These are phyloP conservation scores for Drosophila cracens DNA, from an alignment of 2,888 invertebrate species.

Conservation along the genomic window DNA sequence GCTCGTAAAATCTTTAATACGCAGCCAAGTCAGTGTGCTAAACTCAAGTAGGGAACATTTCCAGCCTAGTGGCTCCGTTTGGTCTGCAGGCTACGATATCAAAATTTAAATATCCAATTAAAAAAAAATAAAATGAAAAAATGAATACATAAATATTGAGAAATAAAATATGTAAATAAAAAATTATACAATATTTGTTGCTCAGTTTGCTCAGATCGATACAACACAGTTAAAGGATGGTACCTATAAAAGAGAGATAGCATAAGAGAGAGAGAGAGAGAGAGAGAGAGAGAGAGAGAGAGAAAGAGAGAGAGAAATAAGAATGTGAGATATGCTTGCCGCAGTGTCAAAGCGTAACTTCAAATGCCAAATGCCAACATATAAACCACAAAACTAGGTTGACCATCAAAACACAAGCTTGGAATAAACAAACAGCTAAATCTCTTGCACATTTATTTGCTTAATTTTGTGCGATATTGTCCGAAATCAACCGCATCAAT, in stretches of 20 bases:
- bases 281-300: no score
- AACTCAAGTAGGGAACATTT: slow-evolving; percentile 6
- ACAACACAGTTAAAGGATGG: no score
- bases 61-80: background rate
- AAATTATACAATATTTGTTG: background rate
- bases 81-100: background rate
- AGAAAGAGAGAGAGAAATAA: background rate
- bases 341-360: slow-evolving; percentile 1
- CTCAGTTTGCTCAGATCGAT: background rate
- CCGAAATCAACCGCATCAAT: slow-evolving; percentile 36
- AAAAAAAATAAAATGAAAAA: background rate
- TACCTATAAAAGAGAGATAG: background rate
- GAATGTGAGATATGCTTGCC: background rate
- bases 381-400: slow-evolving; percentile 32
- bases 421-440: slow-evolving; percentile 47
- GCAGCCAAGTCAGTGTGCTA: slow-evolving; percentile 17
- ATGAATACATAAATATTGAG: background rate
- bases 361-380: slow-evolving; percentile 35
- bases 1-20: slow-evolving; percentile 62
- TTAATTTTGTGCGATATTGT: slow-evolving; percentile 9
- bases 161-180: background rate
- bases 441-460: slow-evolving; percentile 29
- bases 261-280: background rate
- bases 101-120: background rate
- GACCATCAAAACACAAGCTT: slow-evolving; percentile 18